Evolutionary conservation across 1,140 invertebrate species (phyloP), one percentile per base, ranked within the genome.

Genomic region (Drosophila mayri): DNA sequence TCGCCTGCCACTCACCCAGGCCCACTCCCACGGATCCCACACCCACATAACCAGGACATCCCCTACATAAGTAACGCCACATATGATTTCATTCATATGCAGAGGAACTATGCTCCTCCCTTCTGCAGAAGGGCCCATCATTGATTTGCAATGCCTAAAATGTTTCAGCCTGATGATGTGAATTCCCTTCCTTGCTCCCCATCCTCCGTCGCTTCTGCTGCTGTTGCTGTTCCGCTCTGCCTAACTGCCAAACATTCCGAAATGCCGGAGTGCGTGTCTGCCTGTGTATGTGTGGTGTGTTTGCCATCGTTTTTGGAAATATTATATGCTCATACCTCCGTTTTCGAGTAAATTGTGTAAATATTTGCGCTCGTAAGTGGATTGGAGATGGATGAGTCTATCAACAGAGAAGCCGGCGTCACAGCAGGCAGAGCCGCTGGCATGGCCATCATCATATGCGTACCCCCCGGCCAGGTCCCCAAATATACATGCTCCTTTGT

Each of bases 351-450:
- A 92, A 92, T 92, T 92, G 91, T 92, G 91, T 91, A 92, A 92
- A 92, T 92, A 92, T 92, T 92, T 92, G 91, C 91, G 66, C 84
- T 92, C 83, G 87, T 92, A 92, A 92, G 91, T 92, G 91, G 91
- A 92, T 92, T 92, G 91, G 84, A 92, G 91, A 92, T 92, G 91
- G 91, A 92, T 92, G 91, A 92, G 91, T 92, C 91, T 92, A 92
- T 92, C 91, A 92, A 88, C 84, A 84, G 72, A 79, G 79, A 82
- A 75, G 75, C 68, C 65, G 71, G 70, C 81, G 66, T 65, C 66
- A 75, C 63, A 64, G 55, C 57, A 46, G 32, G 64, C 72, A 67
- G 57, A 41, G 70, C 54, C 79, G 49, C 44, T 80, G 60, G 79
- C 87, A 76, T 71, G 55, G 76, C 41, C 79, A 82, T 81, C 72